Conservation (phyloP, 2,113 vertebrate genomes). For the Crotophaga sulcirostris region DNA sequence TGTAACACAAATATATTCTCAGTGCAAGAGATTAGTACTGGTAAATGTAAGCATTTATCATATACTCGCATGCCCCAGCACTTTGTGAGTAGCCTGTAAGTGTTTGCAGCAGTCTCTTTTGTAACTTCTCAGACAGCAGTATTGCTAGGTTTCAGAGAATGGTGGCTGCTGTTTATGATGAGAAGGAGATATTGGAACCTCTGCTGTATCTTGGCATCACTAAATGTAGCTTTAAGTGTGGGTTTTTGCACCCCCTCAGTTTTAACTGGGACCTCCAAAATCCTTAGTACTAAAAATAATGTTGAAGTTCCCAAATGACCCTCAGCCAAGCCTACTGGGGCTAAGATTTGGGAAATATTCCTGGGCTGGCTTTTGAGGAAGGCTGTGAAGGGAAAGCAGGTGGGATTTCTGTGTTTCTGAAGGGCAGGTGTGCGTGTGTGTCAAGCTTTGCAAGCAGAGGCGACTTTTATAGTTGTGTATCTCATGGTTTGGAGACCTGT, state of each 20-base stretch:
- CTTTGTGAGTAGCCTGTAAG: background rate
- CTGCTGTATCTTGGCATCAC: rapidly evolving
- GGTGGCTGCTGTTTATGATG: background rate
- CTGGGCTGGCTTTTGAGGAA: background rate
- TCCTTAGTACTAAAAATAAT: background rate
- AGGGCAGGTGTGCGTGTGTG: background rate
- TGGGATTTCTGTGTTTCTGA: background rate
- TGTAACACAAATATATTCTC: background rate
- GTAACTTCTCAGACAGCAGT: background rate
- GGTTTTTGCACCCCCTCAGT: background rate
- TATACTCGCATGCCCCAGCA: background rate
- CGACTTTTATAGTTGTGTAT: rapidly evolving
- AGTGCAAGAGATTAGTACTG: background rate
- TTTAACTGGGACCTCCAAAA: background rate
- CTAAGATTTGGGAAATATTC: background rate
- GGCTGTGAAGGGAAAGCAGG: background rate
- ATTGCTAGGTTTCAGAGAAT: background rate
- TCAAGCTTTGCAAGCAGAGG: background rate
- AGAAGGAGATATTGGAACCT: background rate
- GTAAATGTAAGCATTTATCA: background rate
- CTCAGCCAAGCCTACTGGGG: too few species aligned
- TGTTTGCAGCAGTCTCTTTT: background rate
- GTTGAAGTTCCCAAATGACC: background rate
- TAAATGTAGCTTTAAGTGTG: background rate
- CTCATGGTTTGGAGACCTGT: background rate